Evolutionary conservation across 2,113 vertebrate species (phyloP), one percentile per base, ranked within the genome.

Genomic region (Sphaerodactylus townsendi): DNA sequence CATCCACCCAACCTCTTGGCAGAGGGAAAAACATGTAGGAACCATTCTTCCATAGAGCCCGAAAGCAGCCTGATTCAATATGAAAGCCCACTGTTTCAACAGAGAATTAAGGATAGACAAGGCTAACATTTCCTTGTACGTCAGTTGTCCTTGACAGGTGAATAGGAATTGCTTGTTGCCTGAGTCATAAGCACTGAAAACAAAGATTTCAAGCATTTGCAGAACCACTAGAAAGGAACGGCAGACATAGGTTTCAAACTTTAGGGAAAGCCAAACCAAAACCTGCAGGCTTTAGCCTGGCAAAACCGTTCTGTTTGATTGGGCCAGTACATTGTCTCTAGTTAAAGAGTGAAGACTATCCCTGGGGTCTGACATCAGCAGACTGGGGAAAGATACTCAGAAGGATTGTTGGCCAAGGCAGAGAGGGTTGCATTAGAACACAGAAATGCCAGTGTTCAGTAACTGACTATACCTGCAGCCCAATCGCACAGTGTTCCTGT

Each of bases 101-200:
- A 14, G 48, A 37, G 66, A n/a, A 72, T 72, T n/a, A 53, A 56
- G 33, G 15, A 21, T 19, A 28, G 30, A 46, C 30, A 72, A 72
- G 25, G 5, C 19, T 28, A 50, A 48, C 10, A 48, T 41, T 73
- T 72, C 56, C 68, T 73, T 78, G 35, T 73, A 30, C 13, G 77
- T 66, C 50, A 37, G 44, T 71, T 78, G 69, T 73, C 80, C 81
- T 78, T 78, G 74, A 78, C 13, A 78, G 44, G 59, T 72, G 53
- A 78, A 25, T 64, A 82, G 76, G 68, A 78, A 46, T 41, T 37
- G 41, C 46, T 66, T 65, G 74, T 77, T 65, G 41, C 74, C 74
- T 82, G 75, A 82, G 35, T 83, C 75, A 82, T 41, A 68, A 86
- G 28, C 1, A 15, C 50, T 66, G 74, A 44, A 86, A 82, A 82